Evolutionary conservation across 1,140 invertebrate species (phyloP).

Genomic region (Diabrotica virgifera): DNA sequence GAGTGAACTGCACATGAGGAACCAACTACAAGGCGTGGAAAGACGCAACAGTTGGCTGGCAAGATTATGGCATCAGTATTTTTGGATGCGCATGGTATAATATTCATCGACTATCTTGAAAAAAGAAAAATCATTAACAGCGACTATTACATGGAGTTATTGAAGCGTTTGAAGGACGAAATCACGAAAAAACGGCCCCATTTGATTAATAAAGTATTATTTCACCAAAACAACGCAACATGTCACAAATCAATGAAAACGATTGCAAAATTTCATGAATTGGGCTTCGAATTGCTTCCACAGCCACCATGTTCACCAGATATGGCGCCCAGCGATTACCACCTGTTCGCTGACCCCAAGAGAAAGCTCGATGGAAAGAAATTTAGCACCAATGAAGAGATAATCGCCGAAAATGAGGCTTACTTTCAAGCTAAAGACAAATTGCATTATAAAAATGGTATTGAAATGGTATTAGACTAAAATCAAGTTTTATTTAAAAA

Average conservation of each 20-base stretch:
- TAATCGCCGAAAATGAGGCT: too few species aligned
- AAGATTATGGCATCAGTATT: neutral
- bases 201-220: neutral
- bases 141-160: neutral
- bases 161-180: neutral
- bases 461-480: too few species aligned
- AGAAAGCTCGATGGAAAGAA: neutral
- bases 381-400: neutral
- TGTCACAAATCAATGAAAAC: neutral
- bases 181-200: neutral
- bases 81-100: neutral
- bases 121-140: neutral
- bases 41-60: neutral
- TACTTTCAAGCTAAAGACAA: too few species aligned
- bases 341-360: neutral
- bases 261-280: neutral
- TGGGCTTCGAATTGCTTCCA: too few species aligned
- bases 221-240: neutral
- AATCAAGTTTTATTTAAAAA: too few species aligned
- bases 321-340: neutral
- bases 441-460: too few species aligned
- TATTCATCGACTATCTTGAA: too few species aligned
- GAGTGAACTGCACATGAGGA: too few species aligned
- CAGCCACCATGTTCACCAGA: neutral
- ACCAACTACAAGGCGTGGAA: neutral